Conservation (phyloP, 2,113 vertebrate species). For the Eptesicus fuscus region DNA sequence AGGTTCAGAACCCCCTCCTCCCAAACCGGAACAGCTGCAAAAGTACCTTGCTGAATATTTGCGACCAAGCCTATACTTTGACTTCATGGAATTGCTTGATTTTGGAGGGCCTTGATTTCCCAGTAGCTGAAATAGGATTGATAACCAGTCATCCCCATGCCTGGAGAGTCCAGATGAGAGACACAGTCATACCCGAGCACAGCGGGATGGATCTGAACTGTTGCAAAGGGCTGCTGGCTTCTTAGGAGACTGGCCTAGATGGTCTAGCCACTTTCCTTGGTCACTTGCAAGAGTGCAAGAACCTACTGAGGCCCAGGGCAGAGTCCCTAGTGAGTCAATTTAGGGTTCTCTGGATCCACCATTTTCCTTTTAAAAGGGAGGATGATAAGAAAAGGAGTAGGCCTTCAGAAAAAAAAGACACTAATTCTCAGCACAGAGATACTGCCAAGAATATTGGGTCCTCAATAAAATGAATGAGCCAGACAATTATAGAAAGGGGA, state of each 20-base stretch:
- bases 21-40: rapidly evolving
- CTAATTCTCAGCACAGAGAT: no score
- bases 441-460: rapidly evolving
- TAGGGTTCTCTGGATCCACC: background rate
- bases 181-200: rapidly evolving
- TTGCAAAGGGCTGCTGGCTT: background rate
- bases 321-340: background rate
- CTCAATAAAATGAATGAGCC: rapidly evolving
- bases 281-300: rapidly evolving
- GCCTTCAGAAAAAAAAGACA: background rate
- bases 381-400: background rate
- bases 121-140: rapidly evolving
- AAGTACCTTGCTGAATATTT: rapidly evolving
- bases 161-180: background rate
- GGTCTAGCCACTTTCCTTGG: rapidly evolving
- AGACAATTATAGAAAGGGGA: rapidly evolving
- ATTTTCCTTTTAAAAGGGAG: background rate
- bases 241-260: no score
- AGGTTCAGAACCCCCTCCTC: background rate
- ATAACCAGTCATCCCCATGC: rapidly evolving
- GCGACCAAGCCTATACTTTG: rapidly evolving
- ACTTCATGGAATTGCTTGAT: background rate
- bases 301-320: background rate
- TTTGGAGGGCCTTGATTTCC: background rate
- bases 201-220: rapidly evolving